phyloP scores from a whole-genome alignment of 2,113 vertebrate genomes.

The Pleuronectes platessa region DNA sequence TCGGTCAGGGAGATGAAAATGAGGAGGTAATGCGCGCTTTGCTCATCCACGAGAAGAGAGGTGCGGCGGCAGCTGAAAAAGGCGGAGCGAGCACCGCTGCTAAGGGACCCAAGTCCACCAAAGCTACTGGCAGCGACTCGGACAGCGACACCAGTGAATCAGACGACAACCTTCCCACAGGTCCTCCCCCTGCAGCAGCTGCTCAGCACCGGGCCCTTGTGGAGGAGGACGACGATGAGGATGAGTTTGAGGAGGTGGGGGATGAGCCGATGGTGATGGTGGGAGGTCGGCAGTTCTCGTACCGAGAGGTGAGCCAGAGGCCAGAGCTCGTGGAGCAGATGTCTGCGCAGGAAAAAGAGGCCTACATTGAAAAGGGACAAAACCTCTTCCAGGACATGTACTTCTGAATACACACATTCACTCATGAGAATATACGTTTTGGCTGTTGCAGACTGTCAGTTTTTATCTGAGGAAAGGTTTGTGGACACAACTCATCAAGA shows the following conservation, averaged over 20 bases:
- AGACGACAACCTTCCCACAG: constrained; percentile 85
- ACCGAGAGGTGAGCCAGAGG: constrained; percentile 93
- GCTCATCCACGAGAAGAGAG: constrained; percentile 97
- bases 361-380: constrained; percentile 95
- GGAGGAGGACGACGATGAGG: constrained; percentile 89
- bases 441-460: not conserved
- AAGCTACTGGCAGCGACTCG: constrained; percentile 89
- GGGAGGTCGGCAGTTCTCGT: constrained; percentile 87
- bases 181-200: constrained; percentile 34
- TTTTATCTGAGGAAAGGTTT: constrained; percentile 1
- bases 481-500: not conserved
- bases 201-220: constrained; percentile 11
- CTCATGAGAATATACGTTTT: no score
- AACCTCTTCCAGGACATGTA: constrained; percentile 97
- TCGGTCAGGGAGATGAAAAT: constrained; percentile 85
- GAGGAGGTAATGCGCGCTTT: constrained; percentile 98
- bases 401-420: constrained; percentile 80
- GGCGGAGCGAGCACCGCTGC: constrained; percentile 41
- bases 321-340: constrained; percentile 96
- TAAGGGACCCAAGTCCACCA: constrained; percentile 66
- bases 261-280: constrained; percentile 90
- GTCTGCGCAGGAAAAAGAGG: constrained; percentile 95
- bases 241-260: constrained; percentile 95
- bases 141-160: constrained; percentile 99
- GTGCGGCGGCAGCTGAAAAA: constrained; percentile 53